A percentile compares a stretch with the other conserved stretches of the same genome.
phyloP scores from a whole-genome alignment of 2,113 vertebrate species.

The Tychaedon coryphoeus region DNA sequence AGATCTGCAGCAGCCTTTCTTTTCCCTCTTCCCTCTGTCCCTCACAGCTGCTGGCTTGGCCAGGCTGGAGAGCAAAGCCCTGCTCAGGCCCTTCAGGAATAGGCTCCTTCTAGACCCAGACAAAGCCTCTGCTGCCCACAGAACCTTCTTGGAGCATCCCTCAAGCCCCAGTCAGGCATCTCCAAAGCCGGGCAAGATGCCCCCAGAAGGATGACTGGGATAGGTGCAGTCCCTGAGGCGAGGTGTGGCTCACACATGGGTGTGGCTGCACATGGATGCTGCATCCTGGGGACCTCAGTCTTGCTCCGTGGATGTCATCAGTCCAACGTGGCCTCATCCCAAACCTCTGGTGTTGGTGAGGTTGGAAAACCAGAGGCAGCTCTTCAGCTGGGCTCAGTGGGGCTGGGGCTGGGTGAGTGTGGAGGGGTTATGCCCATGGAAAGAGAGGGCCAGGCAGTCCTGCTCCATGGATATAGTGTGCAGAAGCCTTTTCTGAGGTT shows the following conservation, averaged over 20 bases:
- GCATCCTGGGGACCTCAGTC: neutral
- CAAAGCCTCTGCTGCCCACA: neutral
- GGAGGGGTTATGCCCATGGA: no score
- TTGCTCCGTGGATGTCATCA: rapidly evolving
- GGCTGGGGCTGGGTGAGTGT: neutral
- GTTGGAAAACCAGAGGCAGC: neutral
- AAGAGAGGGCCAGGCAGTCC: neutral
- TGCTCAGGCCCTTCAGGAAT: neutral
- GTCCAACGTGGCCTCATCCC: neutral
- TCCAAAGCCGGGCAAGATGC: neutral
- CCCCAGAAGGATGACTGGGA: no score
- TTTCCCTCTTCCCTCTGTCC: neutral
- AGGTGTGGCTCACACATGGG: neutral
- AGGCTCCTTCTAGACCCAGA: neutral
- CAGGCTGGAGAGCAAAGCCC: neutral
- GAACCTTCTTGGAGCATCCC: neutral
- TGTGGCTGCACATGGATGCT: neutral
- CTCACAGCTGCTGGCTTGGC: neutral
- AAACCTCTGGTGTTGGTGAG: neutral
- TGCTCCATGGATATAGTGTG: rapidly evolving
- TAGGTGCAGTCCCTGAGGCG: neutral
- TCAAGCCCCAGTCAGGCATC: neutral
- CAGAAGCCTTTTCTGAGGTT: neutral
- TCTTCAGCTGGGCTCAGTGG: neutral
- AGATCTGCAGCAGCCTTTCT: neutral